Conservation (phyloP, 2,888 invertebrate species). For the Nemotelus nigrinus region DNA sequence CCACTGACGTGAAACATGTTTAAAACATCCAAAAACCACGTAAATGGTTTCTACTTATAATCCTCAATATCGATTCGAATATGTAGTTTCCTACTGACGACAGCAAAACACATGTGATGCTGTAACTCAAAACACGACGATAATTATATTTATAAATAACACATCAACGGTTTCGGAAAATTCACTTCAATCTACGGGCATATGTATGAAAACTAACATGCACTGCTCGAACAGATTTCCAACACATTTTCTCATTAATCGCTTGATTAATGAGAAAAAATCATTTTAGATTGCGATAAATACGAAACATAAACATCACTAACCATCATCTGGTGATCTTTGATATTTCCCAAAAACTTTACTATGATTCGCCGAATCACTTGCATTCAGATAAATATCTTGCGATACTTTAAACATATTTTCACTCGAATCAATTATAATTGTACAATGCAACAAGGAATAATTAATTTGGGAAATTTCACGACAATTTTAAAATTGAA, state of each 20-base stretch:
- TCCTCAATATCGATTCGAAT: too few relatives aligned
- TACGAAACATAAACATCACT: constrained; percentile 1
- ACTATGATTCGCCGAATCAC: constrained; percentile 33
- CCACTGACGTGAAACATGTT: too few relatives aligned
- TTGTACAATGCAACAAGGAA: not conserved
- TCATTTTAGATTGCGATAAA: too few relatives aligned
- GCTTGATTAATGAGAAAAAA: too few relatives aligned
- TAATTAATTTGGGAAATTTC: not conserved
- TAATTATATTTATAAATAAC: constrained; percentile 28
- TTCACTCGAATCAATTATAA: not conserved
- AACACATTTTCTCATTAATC: not conserved
- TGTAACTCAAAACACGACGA: constrained; percentile 10
- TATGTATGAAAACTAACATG: not conserved
- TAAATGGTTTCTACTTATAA: too few relatives aligned
- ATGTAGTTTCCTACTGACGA: constrained; percentile 10
- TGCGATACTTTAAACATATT: constrained; percentile 63
- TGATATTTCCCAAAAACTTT: constrained; percentile 45
- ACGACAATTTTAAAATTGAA: not conserved
- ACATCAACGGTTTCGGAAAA: not conserved
- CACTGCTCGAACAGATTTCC: not conserved
- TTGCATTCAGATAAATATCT: constrained; percentile 61
- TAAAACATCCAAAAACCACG: too few relatives aligned
- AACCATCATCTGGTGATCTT: constrained; percentile 39
- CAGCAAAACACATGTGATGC: constrained; percentile 23
- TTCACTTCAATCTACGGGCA: not conserved